Conservation (phyloP, 2,113 vertebrate genomes). For the Rhegmatorhina hoffmannsi region DNA sequence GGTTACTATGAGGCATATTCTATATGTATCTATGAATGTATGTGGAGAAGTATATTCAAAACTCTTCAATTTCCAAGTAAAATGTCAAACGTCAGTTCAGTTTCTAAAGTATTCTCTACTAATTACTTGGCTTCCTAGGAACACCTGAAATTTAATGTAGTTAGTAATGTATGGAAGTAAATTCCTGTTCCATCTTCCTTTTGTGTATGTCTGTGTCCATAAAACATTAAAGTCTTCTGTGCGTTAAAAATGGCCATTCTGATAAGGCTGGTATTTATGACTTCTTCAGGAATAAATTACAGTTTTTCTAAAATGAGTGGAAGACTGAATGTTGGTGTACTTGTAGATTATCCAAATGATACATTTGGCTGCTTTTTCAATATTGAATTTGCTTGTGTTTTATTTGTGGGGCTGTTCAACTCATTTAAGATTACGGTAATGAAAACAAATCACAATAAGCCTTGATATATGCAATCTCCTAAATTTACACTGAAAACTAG, state of each 20-base stretch:
- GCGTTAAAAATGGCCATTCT: not conserved
- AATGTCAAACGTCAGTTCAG: not conserved
- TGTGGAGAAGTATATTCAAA: not conserved
- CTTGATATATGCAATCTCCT: not conserved
- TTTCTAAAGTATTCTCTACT: not conserved
- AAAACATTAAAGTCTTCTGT: not conserved
- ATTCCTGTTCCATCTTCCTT: not conserved
- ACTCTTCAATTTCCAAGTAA: not conserved
- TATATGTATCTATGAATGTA: not conserved
- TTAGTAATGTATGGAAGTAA: not conserved
- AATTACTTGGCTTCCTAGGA: not conserved
- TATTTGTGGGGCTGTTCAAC: not conserved
- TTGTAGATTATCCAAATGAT: not conserved
- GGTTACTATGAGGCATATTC: not conserved
- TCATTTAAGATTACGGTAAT: not conserved
- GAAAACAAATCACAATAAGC: not conserved
- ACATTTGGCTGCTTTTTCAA: not conserved
- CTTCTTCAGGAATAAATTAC: not conserved
- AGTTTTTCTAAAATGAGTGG: not conserved
- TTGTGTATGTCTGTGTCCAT: not conserved
- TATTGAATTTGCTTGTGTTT: not conserved
- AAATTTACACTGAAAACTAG: not conserved
- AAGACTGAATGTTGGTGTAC: not conserved
- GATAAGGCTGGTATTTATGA: not conserved
- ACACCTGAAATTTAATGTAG: not conserved